Percentiles rank a stretch among this genome's conserved stretches.
Conservation (phyloP, 2,888 invertebrate genomes). For the Torymus tubicola region DNA sequence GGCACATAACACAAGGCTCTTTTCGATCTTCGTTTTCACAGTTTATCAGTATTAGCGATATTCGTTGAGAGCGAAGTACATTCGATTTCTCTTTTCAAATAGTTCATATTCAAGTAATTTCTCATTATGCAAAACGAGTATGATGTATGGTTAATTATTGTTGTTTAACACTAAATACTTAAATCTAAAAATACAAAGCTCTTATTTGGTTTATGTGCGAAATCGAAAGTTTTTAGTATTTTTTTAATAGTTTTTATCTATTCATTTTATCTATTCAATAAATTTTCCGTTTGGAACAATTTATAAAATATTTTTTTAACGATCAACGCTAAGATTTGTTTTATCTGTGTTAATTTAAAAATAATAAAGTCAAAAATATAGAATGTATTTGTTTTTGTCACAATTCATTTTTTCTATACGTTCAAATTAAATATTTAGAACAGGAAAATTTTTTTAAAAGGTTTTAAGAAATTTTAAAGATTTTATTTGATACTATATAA, state of each 20-base stretch:
- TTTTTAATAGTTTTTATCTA: background rate
- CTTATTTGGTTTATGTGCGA: conserved; percentile 24
- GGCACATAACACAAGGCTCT: conserved; percentile 76
- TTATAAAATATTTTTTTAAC: conserved; percentile 21
- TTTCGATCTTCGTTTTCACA: conserved; percentile 70
- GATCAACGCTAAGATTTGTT: conserved; percentile 49
- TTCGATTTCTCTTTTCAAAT: background rate
- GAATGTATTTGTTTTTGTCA: too few relatives aligned
- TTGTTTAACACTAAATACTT: background rate
- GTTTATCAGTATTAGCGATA: conserved; percentile 2
- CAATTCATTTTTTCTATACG: too few relatives aligned
- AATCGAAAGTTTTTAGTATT: conserved; percentile 11
- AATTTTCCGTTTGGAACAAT: too few relatives aligned
- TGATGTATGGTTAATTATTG: conserved; percentile 2
- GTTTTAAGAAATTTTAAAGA: too few relatives aligned
- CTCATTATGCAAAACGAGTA: background rate
- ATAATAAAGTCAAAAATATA: too few relatives aligned
- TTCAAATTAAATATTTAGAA: too few relatives aligned
- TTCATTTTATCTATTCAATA: too few relatives aligned
- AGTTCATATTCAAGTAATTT: conserved; percentile 3
- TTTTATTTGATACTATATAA: too few relatives aligned
- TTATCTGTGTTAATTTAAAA: background rate
- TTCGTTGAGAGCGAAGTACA: conserved; percentile 30
- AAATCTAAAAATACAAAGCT: conserved; percentile 53
- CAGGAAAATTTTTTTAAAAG: too few relatives aligned